These are phyloP conservation scores for Brotula barbata DNA, from an alignment of 2,797 vertebrate species.

Conservation along the genomic window DNA sequence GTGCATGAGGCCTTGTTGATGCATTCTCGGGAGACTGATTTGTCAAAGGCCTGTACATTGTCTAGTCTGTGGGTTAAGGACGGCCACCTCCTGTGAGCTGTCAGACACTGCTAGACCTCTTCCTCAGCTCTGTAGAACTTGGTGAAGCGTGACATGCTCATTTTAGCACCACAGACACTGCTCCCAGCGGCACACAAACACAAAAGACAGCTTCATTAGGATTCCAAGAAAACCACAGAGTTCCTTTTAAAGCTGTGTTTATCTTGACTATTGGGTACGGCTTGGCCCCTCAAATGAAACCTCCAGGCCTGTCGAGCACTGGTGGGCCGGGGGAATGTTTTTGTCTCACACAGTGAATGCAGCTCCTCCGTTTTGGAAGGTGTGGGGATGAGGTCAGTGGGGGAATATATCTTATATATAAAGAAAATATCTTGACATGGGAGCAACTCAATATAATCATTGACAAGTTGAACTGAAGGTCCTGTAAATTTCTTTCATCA, in stretches of 20 bases:
- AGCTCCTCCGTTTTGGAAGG: constrained; percentile 36
- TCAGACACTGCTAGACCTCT: constrained; percentile 58
- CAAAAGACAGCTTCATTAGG: constrained; percentile 83
- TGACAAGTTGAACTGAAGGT: too few relatives aligned
- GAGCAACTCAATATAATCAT: too few relatives aligned
- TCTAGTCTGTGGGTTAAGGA: constrained; percentile 57
- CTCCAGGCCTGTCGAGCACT: constrained; percentile 47
- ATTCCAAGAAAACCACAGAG: constrained; percentile 68
- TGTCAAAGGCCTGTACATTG: constrained; percentile 59
- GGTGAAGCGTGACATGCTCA: constrained; percentile 71
- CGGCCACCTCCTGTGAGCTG: constrained; percentile 65
- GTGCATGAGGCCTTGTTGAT: background rate
- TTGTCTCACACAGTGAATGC: constrained; percentile 47
- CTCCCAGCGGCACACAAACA: constrained; percentile 70
- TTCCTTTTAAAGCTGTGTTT: constrained; percentile 72
- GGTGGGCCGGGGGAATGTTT: constrained; percentile 59
- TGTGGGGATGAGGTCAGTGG: constrained; percentile 38
- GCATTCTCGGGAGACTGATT: constrained; percentile 58
- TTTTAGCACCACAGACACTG: constrained; percentile 69
- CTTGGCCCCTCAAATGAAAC: constrained; percentile 54
- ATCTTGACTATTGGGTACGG: constrained; percentile 66
- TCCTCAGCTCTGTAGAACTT: constrained; percentile 55
- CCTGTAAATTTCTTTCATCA: too few relatives aligned
- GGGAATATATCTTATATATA: constrained; percentile 41
- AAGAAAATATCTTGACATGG: background rate